phyloP scores from a whole-genome alignment of 2,113 vertebrate genomes.

The Antennarius striatus region DNA sequence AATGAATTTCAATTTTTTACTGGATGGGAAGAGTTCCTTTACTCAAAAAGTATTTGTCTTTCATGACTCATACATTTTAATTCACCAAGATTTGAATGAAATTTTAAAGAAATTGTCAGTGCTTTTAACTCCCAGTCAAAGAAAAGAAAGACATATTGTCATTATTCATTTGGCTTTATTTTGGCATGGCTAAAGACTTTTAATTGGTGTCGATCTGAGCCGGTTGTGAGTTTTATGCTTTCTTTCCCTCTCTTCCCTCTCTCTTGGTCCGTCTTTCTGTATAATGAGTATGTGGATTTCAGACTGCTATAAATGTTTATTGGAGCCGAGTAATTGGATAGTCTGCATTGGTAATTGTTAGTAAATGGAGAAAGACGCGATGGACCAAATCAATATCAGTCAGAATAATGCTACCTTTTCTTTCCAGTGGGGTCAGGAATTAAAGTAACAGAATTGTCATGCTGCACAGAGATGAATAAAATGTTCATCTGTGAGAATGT shows the following conservation, averaged over 20 bases:
- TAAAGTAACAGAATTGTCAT: conserved; percentile 59
- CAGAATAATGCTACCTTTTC: conserved; percentile 52
- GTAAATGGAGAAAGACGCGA: conserved; percentile 76
- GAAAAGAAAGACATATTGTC: conserved; percentile 47
- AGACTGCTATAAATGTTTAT: conserved; percentile 71
- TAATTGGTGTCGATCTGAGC: conserved; percentile 77
- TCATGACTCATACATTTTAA: neutral
- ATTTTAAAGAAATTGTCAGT: neutral
- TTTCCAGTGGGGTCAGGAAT: conserved; percentile 55
- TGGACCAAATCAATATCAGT: conserved; percentile 73
- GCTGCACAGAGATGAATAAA: conserved; percentile 46
- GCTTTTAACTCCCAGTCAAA: conserved; percentile 15
- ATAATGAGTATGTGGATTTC: conserved; percentile 78
- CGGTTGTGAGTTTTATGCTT: conserved; percentile 61
- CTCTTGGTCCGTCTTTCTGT: conserved; percentile 69
- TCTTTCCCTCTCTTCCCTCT: conserved; percentile 45
- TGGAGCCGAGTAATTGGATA: conserved; percentile 74
- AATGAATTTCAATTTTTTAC: neutral
- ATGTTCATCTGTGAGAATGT: conserved; percentile 32
- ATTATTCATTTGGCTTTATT: conserved; percentile 62
- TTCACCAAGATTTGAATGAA: neutral
- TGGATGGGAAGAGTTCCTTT: neutral
- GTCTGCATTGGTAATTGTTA: conserved; percentile 79
- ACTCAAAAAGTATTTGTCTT: neutral
- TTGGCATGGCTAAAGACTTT: conserved; percentile 71